Evolutionary conservation across 2,797 vertebrate genomes (phyloP).

Genomic region (Esox masquinongy): DNA sequence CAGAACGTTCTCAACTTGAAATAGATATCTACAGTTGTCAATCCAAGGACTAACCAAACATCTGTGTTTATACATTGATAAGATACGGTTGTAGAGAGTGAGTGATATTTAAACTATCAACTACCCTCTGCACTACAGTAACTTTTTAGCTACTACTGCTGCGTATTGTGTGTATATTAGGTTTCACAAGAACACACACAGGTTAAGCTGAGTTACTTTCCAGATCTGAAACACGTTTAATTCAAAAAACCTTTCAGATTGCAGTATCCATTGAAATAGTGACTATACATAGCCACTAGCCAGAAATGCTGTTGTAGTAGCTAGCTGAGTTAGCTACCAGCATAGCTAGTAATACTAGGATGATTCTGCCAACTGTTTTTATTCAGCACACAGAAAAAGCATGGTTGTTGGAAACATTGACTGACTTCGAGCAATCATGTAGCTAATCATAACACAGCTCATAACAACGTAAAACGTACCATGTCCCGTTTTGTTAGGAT

Average conservation of each 20-base stretch:
- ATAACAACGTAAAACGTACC: slow-evolving; percentile 35
- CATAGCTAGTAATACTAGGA: neutral
- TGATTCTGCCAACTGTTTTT: neutral
- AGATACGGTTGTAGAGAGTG: no score
- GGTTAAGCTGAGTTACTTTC: neutral
- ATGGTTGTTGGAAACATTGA: neutral
- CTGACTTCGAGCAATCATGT: neutral
- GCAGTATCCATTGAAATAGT: neutral
- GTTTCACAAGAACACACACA: neutral
- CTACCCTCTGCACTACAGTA: no score
- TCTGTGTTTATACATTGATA: no score
- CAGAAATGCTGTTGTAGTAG: neutral
- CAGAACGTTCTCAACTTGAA: neutral
- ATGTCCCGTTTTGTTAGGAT: slow-evolving; percentile 48
- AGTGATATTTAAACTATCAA: no score
- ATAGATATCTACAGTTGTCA: neutral
- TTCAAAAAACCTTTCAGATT: neutral
- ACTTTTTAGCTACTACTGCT: neutral
- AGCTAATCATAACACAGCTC: neutral
- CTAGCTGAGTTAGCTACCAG: neutral
- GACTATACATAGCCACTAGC: no score
- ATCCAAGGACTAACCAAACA: neutral
- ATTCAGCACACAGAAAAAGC: neutral
- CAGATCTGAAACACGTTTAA: neutral
- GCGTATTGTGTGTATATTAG: neutral